A percentile compares a stretch with the other conserved stretches of the same genome.
phyloP scores from a whole-genome alignment of 2,888 invertebrate genomes.

The Malthinus flaveolus region DNA sequence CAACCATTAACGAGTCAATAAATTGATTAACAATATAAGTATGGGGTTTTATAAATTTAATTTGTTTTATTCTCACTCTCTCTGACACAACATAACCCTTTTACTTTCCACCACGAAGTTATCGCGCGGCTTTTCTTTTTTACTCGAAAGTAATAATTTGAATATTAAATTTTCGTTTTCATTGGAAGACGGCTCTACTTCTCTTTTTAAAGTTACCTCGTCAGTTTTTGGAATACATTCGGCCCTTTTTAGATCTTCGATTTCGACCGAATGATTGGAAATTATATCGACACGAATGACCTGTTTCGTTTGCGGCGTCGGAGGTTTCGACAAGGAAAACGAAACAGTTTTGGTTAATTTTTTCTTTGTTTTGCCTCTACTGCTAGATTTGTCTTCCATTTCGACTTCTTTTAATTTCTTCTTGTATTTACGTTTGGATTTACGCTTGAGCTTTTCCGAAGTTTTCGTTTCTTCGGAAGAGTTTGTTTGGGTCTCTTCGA shows the following conservation, averaged over 20 bases:
- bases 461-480: constrained; percentile 7
- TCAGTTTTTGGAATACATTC: no score
- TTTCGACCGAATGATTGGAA: constrained; percentile 46
- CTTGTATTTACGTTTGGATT: constrained; percentile 19
- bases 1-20: constrained; percentile 1
- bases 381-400: constrained; percentile 23
- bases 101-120: constrained; percentile 21
- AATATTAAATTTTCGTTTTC: constrained; percentile 6
- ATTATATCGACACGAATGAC: constrained; percentile 52
- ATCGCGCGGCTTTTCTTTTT: not conserved
- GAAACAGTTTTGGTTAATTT: constrained; percentile 42
- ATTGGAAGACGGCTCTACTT: not conserved
- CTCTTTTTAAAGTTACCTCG: no score
- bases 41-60: no score
- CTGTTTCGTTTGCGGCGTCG: constrained; percentile 51
- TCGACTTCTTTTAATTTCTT: constrained; percentile 16
- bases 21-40: constrained; percentile 1
- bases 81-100: constrained; percentile 22
- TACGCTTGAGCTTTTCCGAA: not conserved
- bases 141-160: constrained; percentile 9
- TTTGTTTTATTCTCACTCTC: constrained; percentile 15
- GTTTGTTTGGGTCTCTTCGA: constrained; percentile 1
- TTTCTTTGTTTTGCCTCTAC: constrained; percentile 29
- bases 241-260: constrained; percentile 22
- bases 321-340: constrained; percentile 48